phyloP scores from a whole-genome alignment of 2,797 vertebrate species.

The Sebastes taczanowskii region DNA sequence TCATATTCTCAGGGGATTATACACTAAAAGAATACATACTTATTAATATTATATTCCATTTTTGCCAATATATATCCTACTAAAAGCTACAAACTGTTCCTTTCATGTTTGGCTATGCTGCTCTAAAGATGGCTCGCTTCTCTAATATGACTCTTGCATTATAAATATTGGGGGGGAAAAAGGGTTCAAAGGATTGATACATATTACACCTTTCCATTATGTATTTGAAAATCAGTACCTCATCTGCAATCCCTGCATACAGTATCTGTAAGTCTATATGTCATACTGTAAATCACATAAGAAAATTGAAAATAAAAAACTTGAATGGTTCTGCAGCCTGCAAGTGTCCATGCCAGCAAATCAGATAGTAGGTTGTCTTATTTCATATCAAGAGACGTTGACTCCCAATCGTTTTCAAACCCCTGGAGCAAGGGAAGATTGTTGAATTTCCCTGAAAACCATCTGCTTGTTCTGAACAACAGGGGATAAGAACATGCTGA shows the following conservation, averaged over 20 bases:
- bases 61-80: no score
- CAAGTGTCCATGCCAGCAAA: slow-evolving; percentile 30
- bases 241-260: neutral
- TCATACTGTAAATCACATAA: neutral
- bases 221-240: neutral
- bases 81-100: no score
- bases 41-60: no score
- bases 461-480: slow-evolving; percentile 74
- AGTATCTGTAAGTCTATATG: neutral
- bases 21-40: no score
- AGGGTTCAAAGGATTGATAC: neutral
- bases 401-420: slow-evolving; percentile 66
- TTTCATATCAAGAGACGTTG: slow-evolving; percentile 60
- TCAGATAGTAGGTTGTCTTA: slow-evolving; percentile 45
- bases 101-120: no score
- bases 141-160: neutral
- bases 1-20: no score
- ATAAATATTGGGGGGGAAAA: neutral
- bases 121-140: neutral
- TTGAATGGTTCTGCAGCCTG: slow-evolving; percentile 18
- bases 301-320: slow-evolving; percentile 20
- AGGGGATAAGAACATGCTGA: slow-evolving; percentile 69
- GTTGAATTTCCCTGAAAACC: slow-evolving; percentile 74
- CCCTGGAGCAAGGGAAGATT: slow-evolving; percentile 74
- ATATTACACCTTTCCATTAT: neutral